Percentiles rank a stretch among this genome's conserved stretches.
phyloP scores from a whole-genome alignment of 2,113 vertebrate species.

The Suncus etruscus region DNA sequence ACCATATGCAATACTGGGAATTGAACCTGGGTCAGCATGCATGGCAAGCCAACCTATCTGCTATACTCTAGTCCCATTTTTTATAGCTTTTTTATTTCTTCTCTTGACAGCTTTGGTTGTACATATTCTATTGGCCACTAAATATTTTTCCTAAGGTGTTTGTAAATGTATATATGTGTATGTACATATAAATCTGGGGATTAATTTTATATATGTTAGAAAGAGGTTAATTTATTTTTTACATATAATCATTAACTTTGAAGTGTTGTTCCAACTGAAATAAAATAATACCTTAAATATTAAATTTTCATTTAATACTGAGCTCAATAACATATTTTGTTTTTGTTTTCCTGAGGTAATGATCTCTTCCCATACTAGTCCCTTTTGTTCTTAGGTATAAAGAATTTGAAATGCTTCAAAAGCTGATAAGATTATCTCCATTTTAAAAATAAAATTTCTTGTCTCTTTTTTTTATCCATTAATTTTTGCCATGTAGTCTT shows the following conservation, averaged over 20 bases:
- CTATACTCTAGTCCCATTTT: too few species aligned
- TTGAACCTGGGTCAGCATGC: too few species aligned
- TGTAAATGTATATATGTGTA: neutral
- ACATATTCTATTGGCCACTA: too few species aligned
- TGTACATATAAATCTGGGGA: slow-evolving; percentile 1
- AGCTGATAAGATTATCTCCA: neutral
- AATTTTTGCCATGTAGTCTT: neutral
- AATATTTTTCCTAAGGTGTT: too few species aligned
- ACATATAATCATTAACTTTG: neutral
- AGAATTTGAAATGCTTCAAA: neutral
- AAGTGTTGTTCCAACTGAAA: neutral
- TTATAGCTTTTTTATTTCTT: too few species aligned
- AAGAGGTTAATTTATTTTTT: neutral
- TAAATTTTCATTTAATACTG: neutral
- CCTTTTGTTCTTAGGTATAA: neutral
- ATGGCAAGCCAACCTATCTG: too few species aligned
- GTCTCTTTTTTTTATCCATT: neutral
- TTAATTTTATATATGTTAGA: neutral
- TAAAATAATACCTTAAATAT: slow-evolving; percentile 4
- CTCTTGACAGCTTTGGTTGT: too few species aligned
- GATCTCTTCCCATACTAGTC: neutral
- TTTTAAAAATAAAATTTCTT: neutral
- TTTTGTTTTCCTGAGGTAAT: neutral
- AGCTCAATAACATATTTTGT: neutral
- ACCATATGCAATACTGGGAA: too few species aligned